Base-by-base conservation (phyloP, 1,140 invertebrate species). In the Drosophila kohkoa region DNA sequence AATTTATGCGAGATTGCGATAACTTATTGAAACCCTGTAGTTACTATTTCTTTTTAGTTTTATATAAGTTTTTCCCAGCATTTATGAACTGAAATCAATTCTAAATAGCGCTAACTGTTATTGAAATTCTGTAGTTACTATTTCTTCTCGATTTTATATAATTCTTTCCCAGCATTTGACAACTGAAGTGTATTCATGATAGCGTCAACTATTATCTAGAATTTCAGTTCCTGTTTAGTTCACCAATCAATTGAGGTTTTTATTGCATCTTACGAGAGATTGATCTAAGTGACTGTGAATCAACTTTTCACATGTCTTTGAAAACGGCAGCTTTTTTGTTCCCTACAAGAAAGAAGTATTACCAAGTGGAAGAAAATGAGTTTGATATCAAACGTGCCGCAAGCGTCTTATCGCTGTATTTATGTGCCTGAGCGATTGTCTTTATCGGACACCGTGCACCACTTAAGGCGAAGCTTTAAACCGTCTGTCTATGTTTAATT, bases 341-440 rank as follows among this genome's bases (percentile, higher is more conserved):
- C 10, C 48, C 4, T 11, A 11, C 20, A 5, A 54, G 30, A 30
- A 38, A 49, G 45, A 28, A 28, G 38, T 51, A 58, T 15, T 49
- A 15, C 48, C 66, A 60, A 15, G 55, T 45, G 55, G 55, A 43
- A 45, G 55, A 43, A 45, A 43, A 43, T 41, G 38, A 25, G 20
- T 25, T 25, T 25, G 49, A 86, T 76, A 91, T 89, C 88, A 85
- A 91, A 91, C 51, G 69, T n/a, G 76, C 89, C 88, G 88, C 88
- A 55, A 4, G 16, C 46, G 70, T 73, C 88, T 91, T 91, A 91
- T 91, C 88, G 70, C 78, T 70, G 70, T 91, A 91, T 91, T 91
- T 91, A 91, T 91, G 80, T 66, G 63, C 46, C 43, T 65, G 59
- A 57, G 71, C 74, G 73, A 77, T 80, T 45, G 71, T 30, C 38